Base-by-base conservation (phyloP, 2,113 vertebrate genomes). In the Erinaceus europaeus region DNA sequence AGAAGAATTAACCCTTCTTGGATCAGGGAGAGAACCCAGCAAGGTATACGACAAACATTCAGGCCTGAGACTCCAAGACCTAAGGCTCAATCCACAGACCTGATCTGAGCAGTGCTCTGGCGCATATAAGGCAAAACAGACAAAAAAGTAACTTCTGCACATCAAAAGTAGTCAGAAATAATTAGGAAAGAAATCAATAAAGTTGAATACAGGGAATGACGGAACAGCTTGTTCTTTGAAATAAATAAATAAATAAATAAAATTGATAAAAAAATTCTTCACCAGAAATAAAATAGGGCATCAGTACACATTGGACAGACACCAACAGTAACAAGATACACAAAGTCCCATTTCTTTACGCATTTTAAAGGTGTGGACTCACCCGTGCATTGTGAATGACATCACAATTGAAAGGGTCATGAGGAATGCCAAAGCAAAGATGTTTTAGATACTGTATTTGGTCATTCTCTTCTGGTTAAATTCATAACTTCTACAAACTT, bases 201-300 rank as follows among this genome's bases (percentile, higher is more conserved):
- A 81, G 69, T 64, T 86, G 67, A 79, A 74, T 36, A 62, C 61
- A 76, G 13, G 46, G 79, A 65, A 74, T 77, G 21, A 78, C 42
- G 62, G 17, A 50, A 73, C 72, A 53, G 14, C 12, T 9, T 67
- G 6, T 1, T 74, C 76, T 18, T 25, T 77, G 34, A 38, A 25
- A 52, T 61, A 23, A n/a, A 69, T 53, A 84, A 74, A 86, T 64
- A 21, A 71, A 75, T 0, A 50, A 36, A 1, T 2, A 11, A 38
- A 34, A 14, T 57, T 38, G 17, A 59, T 27, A 62, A 32, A 59
- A 6, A 61, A 74, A 71, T 34, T 18, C 32, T n/a, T 44, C 42
- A 64, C 34, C 34, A 71, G 5, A 13, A 71, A 76, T 65, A 42
- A 76, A 76, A 52, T 13, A 65, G 1, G 2, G 1, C 4, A 15